Base-by-base conservation (phyloP, 1,140 invertebrate species). In the Drosophila sulfurigaster region DNA sequence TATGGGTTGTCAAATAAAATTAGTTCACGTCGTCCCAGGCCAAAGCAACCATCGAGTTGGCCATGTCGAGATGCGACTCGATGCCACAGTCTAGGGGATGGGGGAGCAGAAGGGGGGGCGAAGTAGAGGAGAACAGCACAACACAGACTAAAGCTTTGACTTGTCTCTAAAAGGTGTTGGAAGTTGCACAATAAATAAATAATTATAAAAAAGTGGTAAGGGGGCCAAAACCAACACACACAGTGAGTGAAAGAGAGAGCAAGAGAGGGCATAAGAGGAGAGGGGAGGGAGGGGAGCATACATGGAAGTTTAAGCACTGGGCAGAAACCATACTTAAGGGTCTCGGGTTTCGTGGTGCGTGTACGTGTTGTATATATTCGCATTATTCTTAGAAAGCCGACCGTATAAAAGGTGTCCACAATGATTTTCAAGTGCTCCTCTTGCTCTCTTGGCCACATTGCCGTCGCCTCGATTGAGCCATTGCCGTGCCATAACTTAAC, bases 171-270 rank as follows among this genome's bases (percentile, higher is more conserved):
- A 92, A 92, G 91, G 91, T 92, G 91, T 92, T 92, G 91, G 91
- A 92, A 91, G 91, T 91, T 92, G 91, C 90, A 92, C 91, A 92
- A 92, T 92, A 92, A 92, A 92, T 92, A 92, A 92, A 91, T 92
- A 91, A 87, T 87, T 87, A 87, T 87, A 87, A 87, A 86, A 64
- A 78, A 67, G 57, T 68, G 65, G 51, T 41, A 41, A 16, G 35
- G 35, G 54, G n/a, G 15, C 35, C 41, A 75, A 54, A 48, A 48
- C 43, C 11, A 51, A 16, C 45, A 66, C 43, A 49, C 62, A 64
- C 35, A 56, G 41, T 43, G 20, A 49, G n/a, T 46, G 13, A 57
- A n/a, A 48, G 15, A 43, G 28, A 49, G 35, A 49, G 70, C 41
- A 28, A 51, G 43, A 51, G 75, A 57, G 28, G 43, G n/a, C 49